phyloP scores from a whole-genome alignment of 1,140 invertebrate genomes.

The Drosophila lacteicornis region DNA sequence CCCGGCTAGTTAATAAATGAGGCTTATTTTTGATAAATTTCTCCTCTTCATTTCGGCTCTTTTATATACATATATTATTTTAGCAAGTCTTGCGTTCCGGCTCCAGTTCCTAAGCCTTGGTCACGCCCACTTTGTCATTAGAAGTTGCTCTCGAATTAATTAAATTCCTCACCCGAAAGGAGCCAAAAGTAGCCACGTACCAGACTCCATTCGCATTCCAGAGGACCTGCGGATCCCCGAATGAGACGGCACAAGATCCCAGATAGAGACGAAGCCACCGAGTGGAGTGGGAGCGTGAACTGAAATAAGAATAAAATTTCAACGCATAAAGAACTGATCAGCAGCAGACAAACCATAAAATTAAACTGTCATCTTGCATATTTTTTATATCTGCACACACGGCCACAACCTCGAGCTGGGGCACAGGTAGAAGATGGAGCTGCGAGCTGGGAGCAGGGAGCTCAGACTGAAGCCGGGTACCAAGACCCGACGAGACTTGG shows the following conservation, averaged over 20 bases:
- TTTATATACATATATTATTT: constrained; percentile 31
- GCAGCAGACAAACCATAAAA: constrained; percentile 85
- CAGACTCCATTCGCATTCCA: constrained; percentile 61
- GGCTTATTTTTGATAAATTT: constrained; percentile 66
- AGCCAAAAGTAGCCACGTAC: constrained; percentile 66
- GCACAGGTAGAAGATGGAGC: constrained; percentile 57
- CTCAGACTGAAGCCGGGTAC: constrained; percentile 4
- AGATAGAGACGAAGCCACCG: constrained; percentile 17
- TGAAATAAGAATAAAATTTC: constrained; percentile 68
- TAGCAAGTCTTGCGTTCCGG: constrained; percentile 46
- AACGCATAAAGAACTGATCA: constrained; percentile 84
- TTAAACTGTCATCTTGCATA: constrained; percentile 85
- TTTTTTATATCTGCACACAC: constrained; percentile 82
- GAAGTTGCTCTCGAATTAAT: constrained; percentile 76
- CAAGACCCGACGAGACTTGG: constrained; percentile 4
- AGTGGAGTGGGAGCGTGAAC: constrained; percentile 11
- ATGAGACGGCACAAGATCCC: constrained; percentile 10
- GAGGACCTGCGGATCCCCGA: constrained; percentile 20
- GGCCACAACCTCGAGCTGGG: constrained; percentile 30
- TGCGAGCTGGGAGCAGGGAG: constrained; percentile 13
- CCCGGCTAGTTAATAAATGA: constrained; percentile 77
- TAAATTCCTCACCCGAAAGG: constrained; percentile 69
- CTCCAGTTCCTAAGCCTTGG: constrained; percentile 63
- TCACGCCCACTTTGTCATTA: constrained; percentile 79
- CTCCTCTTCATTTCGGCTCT: constrained; percentile 16